Evolutionary conservation across 2,797 vertebrate genomes (phyloP), one percentile per base, ranked within the genome.

Genomic region (Sebastes itinus): DNA sequence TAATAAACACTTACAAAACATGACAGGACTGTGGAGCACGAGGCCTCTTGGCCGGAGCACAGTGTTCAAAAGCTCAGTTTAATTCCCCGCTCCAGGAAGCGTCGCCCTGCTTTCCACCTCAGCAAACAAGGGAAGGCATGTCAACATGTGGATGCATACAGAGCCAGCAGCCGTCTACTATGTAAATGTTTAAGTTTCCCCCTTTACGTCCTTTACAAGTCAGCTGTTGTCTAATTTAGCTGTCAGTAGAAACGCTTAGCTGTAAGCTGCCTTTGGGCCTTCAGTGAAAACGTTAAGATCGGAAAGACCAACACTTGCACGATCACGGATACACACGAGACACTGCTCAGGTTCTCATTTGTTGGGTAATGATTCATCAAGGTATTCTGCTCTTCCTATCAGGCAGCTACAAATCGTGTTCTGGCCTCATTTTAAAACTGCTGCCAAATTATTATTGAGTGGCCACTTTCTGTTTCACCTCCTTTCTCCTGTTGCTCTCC

Each of bases 1-100:
- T 83, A 88, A 92, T 90, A 93, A 93, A 94, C 91, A 94, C 89
- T 78, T 88, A 77, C 38, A 85, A 93, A 93, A 93, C 93, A 95
- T 78, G 89, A 90, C 88, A 27, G 72, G 78, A 75, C 82, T 61
- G 77, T 12, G 72, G 77, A 89, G 89, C 85, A 80, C 18, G 58
- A 87, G 88, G 91, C 72, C 67, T 77, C 72, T 75, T 79, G 86
- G 92, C 87, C 73, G 59, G 75, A 81, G 49, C 83, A 61, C 54
- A 8, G 22, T 32, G 56, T 74, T 78, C 75, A 81, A 80, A 81
- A 78, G 63, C 35, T 49, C 79, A 61, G 52, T 77, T 85, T 55
- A 61, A 81, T 56, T 81, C 73, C 58, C 69, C 76, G 73, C 66
- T 62, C 58, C 78, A 60, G 78, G 81, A 90, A 88, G 75, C 9